These are phyloP conservation scores for Hoplostethus atlanticus DNA, from an alignment of 2,797 vertebrate genomes.

Conservation along the genomic window DNA sequence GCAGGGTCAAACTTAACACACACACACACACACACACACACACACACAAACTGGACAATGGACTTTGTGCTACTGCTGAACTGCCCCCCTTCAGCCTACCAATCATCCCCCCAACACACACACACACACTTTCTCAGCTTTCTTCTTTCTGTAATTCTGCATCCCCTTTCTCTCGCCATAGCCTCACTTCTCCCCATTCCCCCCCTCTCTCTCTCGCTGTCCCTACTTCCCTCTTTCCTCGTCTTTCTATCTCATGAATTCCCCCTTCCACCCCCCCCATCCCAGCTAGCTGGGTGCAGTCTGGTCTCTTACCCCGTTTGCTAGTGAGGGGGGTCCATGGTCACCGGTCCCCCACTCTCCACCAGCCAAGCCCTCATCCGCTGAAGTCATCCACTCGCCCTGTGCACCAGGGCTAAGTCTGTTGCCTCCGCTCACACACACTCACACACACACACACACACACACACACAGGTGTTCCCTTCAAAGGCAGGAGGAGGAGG, in stretches of 20 bases:
- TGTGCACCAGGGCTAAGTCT: slow-evolving; percentile 56
- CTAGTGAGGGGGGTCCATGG: slow-evolving; percentile 75
- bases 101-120: slow-evolving; percentile 13
- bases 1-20: slow-evolving; percentile 46
- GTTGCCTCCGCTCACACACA: slow-evolving; percentile 24
- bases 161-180: slow-evolving; percentile 1
- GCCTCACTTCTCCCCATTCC: slow-evolving; percentile 1
- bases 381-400: slow-evolving; percentile 74
- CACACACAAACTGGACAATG: slow-evolving; percentile 63
- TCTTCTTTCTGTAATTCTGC: neutral
- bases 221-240: slow-evolving; percentile 31
- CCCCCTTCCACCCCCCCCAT: slow-evolving; percentile 36
- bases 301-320: slow-evolving; percentile 73
- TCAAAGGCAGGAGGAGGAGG: slow-evolving; percentile 49
- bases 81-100: slow-evolving; percentile 15
- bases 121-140: slow-evolving; percentile 18
- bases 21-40: slow-evolving; percentile 37
- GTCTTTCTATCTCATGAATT: slow-evolving; percentile 53
- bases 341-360: slow-evolving; percentile 63
- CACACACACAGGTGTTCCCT: slow-evolving; percentile 68
- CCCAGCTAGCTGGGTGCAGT: slow-evolving; percentile 48
- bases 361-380: slow-evolving; percentile 62
- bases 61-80: slow-evolving; percentile 50
- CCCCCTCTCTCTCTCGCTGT: neutral
- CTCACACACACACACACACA: slow-evolving; percentile 14